Evolutionary conservation across 2,113 vertebrate species (phyloP), one percentile per base, ranked within the genome.

Genomic region (Okapia johnstoni): DNA sequence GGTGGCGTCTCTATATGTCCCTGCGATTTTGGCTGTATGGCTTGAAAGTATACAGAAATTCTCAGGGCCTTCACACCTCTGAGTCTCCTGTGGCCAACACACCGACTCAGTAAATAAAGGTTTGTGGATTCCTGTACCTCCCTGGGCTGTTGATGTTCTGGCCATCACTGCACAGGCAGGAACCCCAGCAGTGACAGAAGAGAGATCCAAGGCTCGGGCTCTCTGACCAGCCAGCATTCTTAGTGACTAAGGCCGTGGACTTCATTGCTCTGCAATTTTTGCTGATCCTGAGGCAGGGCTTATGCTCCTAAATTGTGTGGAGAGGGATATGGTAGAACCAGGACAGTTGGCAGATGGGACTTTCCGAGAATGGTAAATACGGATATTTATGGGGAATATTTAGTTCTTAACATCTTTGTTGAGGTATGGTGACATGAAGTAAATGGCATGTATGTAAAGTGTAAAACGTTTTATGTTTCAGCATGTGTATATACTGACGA

Each of bases 331-430:
- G 12, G 36, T 73, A 63, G 33, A 88, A 50, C 66, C 86, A 93
- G 55, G 90, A 48, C 25, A 88, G 48, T 88, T 92, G 55, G 33
- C 30, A 90, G 43, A 30, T 61, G 43, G 36, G 14, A 40, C 48
- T 84, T 96, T 52, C 33, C 15, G 73, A 61, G 84, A 43, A 55
- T 7, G 36, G 23, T 55, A 63, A 55, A 60, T 57, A 63, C 0
- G 46, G 7, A 40, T 76, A 89, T 91, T 81, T 73, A 55, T 76
- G 54, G 21, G 33, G n/a, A 94, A 26, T 14, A 43, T 88, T 92
- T 83, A 94, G 58, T 48, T 90, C 30, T 80, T 90, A 86, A 21
- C 16, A 54, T 33, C 28, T 52, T 76, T 77, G 19, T 87, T 40
- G 79, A 83, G 21, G 9, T 90, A 25, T 50, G 33, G 28, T 73